Conservation (phyloP, 2,888 invertebrate species). For the Fabriciana adippe region DNA sequence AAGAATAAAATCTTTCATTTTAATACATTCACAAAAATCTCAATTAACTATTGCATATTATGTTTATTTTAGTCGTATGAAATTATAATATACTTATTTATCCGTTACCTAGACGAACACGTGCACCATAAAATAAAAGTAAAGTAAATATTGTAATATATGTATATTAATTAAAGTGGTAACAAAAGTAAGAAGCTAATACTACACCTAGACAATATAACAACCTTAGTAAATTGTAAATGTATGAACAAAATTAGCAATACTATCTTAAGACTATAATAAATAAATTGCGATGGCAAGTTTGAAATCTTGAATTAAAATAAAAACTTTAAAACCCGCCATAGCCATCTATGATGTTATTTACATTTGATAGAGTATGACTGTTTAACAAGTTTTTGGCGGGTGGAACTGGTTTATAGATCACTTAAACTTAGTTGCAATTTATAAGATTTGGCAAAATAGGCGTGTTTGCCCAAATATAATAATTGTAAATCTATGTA, state of each 20-base stretch:
- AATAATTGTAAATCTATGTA: neutral
- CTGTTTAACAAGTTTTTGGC: neutral
- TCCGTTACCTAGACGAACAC: too few relatives aligned
- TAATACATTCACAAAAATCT: too few relatives aligned
- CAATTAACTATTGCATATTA: too few relatives aligned
- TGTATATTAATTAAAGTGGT: constrained; percentile 50
- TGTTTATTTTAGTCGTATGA: too few relatives aligned
- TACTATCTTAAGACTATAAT: constrained; percentile 59
- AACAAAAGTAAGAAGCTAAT: constrained; percentile 54
- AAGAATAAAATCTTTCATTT: too few relatives aligned
- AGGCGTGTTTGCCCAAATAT: neutral
- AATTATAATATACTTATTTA: too few relatives aligned
- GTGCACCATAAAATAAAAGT: neutral
- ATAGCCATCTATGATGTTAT: neutral
- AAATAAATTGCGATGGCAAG: constrained; percentile 63
- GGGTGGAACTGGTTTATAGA: neutral
- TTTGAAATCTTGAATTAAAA: constrained; percentile 18
- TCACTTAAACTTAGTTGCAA: constrained; percentile 6
- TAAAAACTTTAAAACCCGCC: neutral
- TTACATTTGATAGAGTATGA: too few relatives aligned
- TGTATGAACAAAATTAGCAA: constrained; percentile 29
- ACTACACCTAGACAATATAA: constrained; percentile 37
- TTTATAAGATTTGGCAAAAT: constrained; percentile 3
- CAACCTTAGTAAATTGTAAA: constrained; percentile 33
- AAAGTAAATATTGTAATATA: constrained; percentile 21